These are phyloP conservation scores for Saturnia japonica DNA, from an alignment of 2,888 invertebrate genomes.

Conservation along the genomic window DNA sequence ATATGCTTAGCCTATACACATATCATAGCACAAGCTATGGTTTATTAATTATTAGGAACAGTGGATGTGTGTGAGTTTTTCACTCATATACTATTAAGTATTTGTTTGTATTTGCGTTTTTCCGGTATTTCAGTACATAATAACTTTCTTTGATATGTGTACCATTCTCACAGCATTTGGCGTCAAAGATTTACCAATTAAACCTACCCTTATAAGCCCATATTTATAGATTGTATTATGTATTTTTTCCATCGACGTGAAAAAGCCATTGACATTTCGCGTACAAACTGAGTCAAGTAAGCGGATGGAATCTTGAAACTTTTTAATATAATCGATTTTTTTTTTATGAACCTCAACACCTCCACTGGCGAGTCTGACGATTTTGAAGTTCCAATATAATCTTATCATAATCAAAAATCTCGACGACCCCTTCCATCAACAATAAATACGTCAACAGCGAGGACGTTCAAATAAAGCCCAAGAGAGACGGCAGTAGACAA, in stretches of 20 bases:
- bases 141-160: too few relatives aligned
- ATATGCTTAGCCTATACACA: too few relatives aligned
- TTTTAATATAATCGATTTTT: constrained; percentile 7
- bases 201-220: not conserved
- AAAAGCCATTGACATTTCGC: not conserved
- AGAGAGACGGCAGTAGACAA: constrained; percentile 56
- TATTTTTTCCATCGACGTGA: not conserved
- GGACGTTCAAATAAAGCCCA: constrained; percentile 60
- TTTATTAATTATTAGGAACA: too few relatives aligned
- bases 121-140: too few relatives aligned
- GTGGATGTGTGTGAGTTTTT: too few relatives aligned
- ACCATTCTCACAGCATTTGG: not conserved
- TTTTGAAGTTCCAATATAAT: constrained; percentile 50
- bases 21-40: too few relatives aligned
- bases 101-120: too few relatives aligned
- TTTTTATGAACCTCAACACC: constrained; percentile 20
- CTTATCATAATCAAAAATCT: constrained; percentile 65
- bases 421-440: constrained; percentile 48
- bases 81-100: too few relatives aligned
- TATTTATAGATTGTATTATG: not conserved
- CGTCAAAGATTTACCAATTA: not conserved
- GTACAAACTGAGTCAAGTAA: constrained; percentile 9
- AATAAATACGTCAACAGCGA: constrained; percentile 72
- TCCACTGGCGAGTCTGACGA: constrained; percentile 16
- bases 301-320: not conserved